A percentile compares a stretch with the other conserved stretches of the same genome.
phyloP scores from a whole-genome alignment of 2,888 invertebrate genomes.

The Diplolepis rosae region DNA sequence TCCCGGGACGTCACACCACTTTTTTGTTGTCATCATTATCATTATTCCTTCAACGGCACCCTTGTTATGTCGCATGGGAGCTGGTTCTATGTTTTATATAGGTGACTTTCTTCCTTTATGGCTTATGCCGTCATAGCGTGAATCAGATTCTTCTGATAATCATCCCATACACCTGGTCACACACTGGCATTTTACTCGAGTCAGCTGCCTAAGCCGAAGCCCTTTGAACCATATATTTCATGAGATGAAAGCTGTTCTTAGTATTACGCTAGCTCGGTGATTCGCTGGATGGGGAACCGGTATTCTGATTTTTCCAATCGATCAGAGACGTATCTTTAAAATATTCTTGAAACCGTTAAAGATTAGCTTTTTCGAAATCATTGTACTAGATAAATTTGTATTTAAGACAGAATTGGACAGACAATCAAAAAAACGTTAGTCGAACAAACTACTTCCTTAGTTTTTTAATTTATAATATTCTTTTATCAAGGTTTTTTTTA shows the following conservation, averaged over 20 bases:
- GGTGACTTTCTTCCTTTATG: constrained; percentile 34
- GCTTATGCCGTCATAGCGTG: constrained; percentile 41
- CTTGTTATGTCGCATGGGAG: constrained; percentile 5
- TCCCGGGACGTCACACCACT: constrained; percentile 4
- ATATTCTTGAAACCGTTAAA: not conserved
- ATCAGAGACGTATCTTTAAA: not conserved
- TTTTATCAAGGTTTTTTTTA: too few species aligned
- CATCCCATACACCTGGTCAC: constrained; percentile 47
- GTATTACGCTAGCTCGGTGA: constrained; percentile 8
- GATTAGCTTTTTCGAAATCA: too few species aligned
- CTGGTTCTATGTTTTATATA: constrained; percentile 1
- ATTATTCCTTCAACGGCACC: constrained; percentile 19
- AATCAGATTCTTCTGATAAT: constrained; percentile 56
- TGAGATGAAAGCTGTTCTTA: constrained; percentile 2
- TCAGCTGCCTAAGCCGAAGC: constrained; percentile 50
- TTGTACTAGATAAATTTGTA: too few species aligned
- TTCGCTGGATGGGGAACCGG: constrained; percentile 1
- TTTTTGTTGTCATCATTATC: constrained; percentile 22
- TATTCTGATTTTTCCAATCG: not conserved
- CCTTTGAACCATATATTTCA: constrained; percentile 35
- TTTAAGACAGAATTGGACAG: too few species aligned
- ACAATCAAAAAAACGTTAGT: too few species aligned
- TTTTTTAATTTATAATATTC: too few species aligned
- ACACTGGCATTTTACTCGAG: constrained; percentile 36
- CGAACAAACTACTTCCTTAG: too few species aligned